Percentiles rank a stretch among this genome's conserved stretches.
These are phyloP conservation scores for Drosophila silvestris DNA, from an alignment of 2,888 invertebrate species.

Conservation along the genomic window DNA sequence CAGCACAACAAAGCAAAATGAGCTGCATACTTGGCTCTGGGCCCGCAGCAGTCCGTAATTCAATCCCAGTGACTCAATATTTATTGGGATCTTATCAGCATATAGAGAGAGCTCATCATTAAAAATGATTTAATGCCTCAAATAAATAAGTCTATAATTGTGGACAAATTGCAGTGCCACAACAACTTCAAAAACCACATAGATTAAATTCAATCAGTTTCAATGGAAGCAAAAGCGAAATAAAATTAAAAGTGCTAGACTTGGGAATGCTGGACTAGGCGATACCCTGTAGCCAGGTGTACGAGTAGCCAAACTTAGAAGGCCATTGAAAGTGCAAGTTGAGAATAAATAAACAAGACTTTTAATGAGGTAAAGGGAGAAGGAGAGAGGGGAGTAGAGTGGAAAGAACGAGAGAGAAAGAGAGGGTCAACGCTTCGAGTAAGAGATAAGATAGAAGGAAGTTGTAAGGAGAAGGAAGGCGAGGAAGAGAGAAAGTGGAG, in stretches of 20 bases:
- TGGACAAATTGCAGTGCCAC: slow-evolving; percentile 57
- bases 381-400: too few species aligned
- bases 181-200: slow-evolving; percentile 25
- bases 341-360: not conserved
- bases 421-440: not conserved
- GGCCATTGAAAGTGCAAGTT: not conserved
- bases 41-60: slow-evolving; percentile 3
- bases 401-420: not conserved
- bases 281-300: not conserved
- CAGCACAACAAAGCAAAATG: slow-evolving; percentile 10
- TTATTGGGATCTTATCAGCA: slow-evolving; percentile 22
- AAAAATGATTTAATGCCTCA: slow-evolving; percentile 23
- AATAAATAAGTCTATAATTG: slow-evolving; percentile 62
- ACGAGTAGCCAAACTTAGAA: not conserved
- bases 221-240: slow-evolving; percentile 3
- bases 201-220: slow-evolving; percentile 25
- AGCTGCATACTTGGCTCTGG: slow-evolving; percentile 27
- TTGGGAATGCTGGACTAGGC: not conserved
- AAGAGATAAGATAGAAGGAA: not conserved
- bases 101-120: slow-evolving; percentile 17
- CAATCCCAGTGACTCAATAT: slow-evolving; percentile 41
- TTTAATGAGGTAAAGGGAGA: not conserved
- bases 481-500: not conserved
- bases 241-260: not conserved
- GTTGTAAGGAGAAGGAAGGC: not conserved